These are phyloP conservation scores for Dasyprocta punctata DNA, from an alignment of 2,113 vertebrate genomes.

Conservation along the genomic window DNA sequence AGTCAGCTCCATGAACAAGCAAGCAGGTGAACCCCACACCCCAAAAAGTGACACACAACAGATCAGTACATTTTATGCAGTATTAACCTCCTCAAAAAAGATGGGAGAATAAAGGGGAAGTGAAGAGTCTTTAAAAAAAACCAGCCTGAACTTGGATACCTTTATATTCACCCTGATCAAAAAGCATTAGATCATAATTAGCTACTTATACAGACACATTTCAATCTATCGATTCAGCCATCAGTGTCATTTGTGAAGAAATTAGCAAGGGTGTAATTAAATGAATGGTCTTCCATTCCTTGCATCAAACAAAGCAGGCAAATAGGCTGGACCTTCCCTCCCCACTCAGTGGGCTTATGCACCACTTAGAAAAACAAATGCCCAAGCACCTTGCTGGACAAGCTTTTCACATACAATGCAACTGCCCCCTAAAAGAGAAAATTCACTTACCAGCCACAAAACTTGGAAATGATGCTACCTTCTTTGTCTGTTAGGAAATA, in stretches of 20 bases:
- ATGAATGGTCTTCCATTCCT: background rate
- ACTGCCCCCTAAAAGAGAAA: background rate
- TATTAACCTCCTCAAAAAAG: background rate
- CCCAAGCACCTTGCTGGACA: background rate
- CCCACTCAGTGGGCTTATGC: background rate
- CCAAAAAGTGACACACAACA: background rate
- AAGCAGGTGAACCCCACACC: background rate
- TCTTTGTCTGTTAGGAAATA: constrained; percentile 93
- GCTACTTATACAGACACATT: background rate
- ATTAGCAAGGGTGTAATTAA: background rate
- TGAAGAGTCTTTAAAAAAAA: background rate
- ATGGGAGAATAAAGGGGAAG: background rate
- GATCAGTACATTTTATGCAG: background rate
- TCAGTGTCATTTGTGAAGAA: background rate
- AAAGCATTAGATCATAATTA: background rate
- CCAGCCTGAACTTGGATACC: background rate
- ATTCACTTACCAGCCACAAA: constrained; percentile 97
- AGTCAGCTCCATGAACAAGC: background rate
- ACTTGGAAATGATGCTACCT: constrained; percentile 95
- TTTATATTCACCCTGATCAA: background rate
- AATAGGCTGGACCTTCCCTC: background rate
- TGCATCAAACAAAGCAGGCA: background rate
- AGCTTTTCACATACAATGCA: background rate
- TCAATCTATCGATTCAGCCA: constrained; percentile 17
- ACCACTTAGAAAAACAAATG: background rate